phyloP scores from a whole-genome alignment of 2,113 vertebrate genomes.

The Strix uralensis region DNA sequence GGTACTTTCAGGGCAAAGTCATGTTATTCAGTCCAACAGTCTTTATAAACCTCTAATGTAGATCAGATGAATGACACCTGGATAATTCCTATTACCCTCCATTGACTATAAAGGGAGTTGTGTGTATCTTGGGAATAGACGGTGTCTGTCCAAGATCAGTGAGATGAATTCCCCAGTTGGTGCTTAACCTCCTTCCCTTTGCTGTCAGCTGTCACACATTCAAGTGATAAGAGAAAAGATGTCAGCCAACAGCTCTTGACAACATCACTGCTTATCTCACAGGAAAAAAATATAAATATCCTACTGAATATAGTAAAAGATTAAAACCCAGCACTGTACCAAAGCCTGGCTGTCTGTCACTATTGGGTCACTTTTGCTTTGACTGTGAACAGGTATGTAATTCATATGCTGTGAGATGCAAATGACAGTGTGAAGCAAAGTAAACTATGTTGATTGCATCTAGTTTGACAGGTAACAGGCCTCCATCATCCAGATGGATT shows the following conservation, averaged over 20 bases:
- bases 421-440: not conserved
- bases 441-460: not conserved
- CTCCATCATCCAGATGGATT: not conserved
- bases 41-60: not conserved
- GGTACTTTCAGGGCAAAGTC: not conserved
- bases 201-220: not conserved
- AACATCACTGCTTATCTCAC: not conserved
- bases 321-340: not conserved
- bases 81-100: not conserved
- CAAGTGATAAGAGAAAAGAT: not conserved
- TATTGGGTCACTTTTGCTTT: not conserved
- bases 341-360: not conserved
- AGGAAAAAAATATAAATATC: not conserved
- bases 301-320: not conserved
- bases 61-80: not conserved
- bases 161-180: not conserved
- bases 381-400: not conserved
- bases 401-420: not conserved
- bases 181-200: not conserved
- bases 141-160: not conserved
- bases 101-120: not conserved
- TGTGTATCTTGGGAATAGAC: not conserved
- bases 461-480: not conserved
- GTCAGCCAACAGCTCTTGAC: not conserved
- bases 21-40: not conserved